Evolutionary conservation across 35 echinoderm and acorn worm genomes (phyloP).

Genomic region (Antedon bifida): DNA sequence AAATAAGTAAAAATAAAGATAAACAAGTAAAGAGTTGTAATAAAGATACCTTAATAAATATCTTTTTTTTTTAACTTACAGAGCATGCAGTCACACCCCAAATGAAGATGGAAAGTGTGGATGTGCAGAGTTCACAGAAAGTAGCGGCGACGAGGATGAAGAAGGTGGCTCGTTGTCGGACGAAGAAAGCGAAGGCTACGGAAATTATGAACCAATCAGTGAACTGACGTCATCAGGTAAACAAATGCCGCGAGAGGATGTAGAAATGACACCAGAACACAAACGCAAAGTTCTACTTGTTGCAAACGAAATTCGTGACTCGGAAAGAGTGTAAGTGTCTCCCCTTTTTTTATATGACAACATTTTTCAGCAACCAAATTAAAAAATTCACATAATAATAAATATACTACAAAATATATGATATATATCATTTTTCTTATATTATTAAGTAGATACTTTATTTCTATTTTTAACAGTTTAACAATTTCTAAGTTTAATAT

Average conservation of each 20-base stretch:
- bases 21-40: no score
- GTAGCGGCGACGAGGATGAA: slow-evolving; percentile 22
- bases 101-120: slow-evolving; percentile 17
- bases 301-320: slow-evolving; percentile 71
- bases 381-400: no score
- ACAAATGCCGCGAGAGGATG: neutral
- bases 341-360: no score
- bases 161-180: slow-evolving; percentile 4
- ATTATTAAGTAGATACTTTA: no score
- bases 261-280: neutral
- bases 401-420: no score
- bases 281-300: slow-evolving; percentile 61
- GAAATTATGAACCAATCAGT: slow-evolving; percentile 6
- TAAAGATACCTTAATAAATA: no score
- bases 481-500: no score
- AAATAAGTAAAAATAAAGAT: no score
- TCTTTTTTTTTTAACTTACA: neutral
- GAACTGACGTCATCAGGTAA: neutral
- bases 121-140: slow-evolving; percentile 27
- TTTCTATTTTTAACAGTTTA: no score
- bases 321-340: slow-evolving; percentile 31
- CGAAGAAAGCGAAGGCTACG: slow-evolving; percentile 17
- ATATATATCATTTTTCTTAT: no score
- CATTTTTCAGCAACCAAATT: no score
- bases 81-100: slow-evolving; percentile 19